A percentile compares a stretch with the other conserved stretches of the same genome.
phyloP scores from a whole-genome alignment of 2,888 invertebrate species.

The Chaetoderma sp. region DNA sequence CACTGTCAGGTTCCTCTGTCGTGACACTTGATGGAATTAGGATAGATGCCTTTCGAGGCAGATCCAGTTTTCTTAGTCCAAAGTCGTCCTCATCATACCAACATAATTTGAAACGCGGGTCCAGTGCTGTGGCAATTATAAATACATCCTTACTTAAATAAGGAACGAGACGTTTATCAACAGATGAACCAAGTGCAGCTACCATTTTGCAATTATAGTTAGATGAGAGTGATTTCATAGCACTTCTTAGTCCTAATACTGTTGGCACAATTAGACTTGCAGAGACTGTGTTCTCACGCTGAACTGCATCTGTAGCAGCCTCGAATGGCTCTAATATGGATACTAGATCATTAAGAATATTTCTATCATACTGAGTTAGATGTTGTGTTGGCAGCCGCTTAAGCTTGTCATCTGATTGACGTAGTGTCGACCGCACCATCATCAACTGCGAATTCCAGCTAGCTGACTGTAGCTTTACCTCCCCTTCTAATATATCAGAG shows the following conservation, averaged over 20 bases:
- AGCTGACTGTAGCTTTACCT: constrained; percentile 21
- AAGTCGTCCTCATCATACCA: constrained; percentile 22
- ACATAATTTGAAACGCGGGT: constrained; percentile 20
- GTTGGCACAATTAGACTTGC: constrained; percentile 24
- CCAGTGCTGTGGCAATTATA: constrained; percentile 12
- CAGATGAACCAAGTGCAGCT: constrained; percentile 10
- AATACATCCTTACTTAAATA: constrained; percentile 13
- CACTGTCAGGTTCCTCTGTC: too few relatives aligned
- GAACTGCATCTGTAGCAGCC: constrained; percentile 17
- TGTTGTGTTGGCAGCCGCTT: not conserved
- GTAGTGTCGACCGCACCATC: constrained; percentile 23
- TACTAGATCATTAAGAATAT: constrained; percentile 19
- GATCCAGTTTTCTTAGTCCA: too few relatives aligned
- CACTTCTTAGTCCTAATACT: constrained; percentile 14
- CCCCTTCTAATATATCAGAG: constrained; percentile 20
- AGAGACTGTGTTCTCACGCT: constrained; percentile 19
- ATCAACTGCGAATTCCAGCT: constrained; percentile 21
- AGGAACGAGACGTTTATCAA: constrained; percentile 11
- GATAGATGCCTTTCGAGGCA: too few relatives aligned
- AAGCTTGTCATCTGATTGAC: constrained; percentile 20
- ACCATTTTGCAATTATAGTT: constrained; percentile 19
- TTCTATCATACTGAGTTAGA: constrained; percentile 21
- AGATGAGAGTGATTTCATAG: constrained; percentile 19
- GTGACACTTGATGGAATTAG: too few relatives aligned
- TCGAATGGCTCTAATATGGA: constrained; percentile 17